phyloP scores from a whole-genome alignment of 2,797 vertebrate genomes.

The Chiroxiphia lanceolata region DNA sequence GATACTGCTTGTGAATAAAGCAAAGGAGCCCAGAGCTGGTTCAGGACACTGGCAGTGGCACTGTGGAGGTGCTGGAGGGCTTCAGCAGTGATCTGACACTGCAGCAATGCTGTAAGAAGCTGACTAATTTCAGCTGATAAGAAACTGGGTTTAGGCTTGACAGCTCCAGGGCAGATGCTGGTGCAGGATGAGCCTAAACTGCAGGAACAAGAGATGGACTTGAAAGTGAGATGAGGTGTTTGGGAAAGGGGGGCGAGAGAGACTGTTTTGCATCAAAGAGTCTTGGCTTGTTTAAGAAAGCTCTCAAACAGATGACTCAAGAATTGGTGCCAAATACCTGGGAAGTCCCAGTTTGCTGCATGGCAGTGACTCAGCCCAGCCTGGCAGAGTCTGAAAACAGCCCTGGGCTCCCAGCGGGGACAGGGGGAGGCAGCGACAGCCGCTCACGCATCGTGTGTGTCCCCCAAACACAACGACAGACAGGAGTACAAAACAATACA shows the following conservation, averaged over 20 bases:
- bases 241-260: background rate
- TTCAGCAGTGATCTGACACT: background rate
- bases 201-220: background rate
- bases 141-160: background rate
- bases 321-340: conserved; percentile 57
- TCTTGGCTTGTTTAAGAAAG: background rate
- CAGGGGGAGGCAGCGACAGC: background rate
- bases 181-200: background rate
- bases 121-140: background rate
- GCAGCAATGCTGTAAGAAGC: conserved; percentile 26
- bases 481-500: accelerated
- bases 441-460: accelerated
- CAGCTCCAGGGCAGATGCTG: conserved; percentile 31
- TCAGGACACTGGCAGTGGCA: background rate
- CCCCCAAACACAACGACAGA: background rate
- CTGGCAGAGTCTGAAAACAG: conserved; percentile 50
- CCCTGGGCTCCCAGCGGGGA: background rate
- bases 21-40: background rate
- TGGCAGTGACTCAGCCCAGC: conserved; percentile 61
- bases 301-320: conserved; percentile 53
- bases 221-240: conserved; percentile 11
- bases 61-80: background rate
- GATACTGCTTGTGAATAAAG: background rate
- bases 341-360: conserved; percentile 66
- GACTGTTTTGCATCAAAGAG: conserved; percentile 14